Base-by-base conservation (phyloP, 2,888 invertebrate genomes). In the Xylota sylvarum region DNA sequence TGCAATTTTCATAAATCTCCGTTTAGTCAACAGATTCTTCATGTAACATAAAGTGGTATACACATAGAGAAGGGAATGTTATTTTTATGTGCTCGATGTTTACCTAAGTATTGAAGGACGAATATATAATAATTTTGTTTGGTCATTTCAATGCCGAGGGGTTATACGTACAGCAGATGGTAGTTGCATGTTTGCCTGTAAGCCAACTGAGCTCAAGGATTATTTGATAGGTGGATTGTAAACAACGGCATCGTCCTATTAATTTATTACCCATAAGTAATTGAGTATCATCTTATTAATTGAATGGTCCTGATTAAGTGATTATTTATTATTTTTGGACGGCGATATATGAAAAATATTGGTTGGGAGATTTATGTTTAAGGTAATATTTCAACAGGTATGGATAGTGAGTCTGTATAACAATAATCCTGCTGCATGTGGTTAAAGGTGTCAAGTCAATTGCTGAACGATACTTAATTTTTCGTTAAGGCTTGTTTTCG, bases 1-100 rank as follows among this genome's bases (percentile, higher is more conserved):
- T 83, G 72, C 73, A 83, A 78, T 84, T 73, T 73, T 79, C 67
- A 79, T 84, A 79, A 84, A 84, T 79, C 79, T 62, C 67, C 73
- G 27, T 67, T 27, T 43, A 58, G 43, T 35, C 58, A 72, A 65
- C 37, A 58, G 40, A 37, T 64, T 82, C 60, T 35, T 67, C 1
- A 46, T 37, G 9, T 19, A 9, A 35, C 17, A 23, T 1, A 40
- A 12, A 60, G 12, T 7, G 4, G 10, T 27, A 60, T 23, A 40
- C 27, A 43, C 19, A 19, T 30, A 32, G 14, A 48, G 14, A 32
- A 5, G 9, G n/a, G 32, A 27, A 37, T 52, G 35, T 23, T 35
- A 7, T 56, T 27, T 50, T 6, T 19, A 52, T 19, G 9, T 17
- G 52, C 12, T 5, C 12, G 5, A 50, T 48, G 50, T 40, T 52